Evolutionary conservation across 2,797 vertebrate species (phyloP), one percentile per base, ranked within the genome.

Genomic region (Lacerta agilis): DNA sequence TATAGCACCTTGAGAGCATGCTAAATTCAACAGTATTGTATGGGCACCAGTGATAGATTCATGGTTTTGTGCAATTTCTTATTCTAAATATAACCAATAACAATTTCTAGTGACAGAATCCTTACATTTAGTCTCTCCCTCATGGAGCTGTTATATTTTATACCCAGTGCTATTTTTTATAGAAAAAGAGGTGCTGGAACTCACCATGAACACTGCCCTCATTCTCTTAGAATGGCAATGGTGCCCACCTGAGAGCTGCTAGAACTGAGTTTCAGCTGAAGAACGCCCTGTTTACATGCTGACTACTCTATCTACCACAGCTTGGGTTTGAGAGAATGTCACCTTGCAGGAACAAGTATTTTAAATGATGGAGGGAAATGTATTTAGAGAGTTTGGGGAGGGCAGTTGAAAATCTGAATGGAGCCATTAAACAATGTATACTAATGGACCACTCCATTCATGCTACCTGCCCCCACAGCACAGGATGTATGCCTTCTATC

Each of bases 251-350:
- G 49, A 55, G 49, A 55, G 49, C 49, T 55, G 49, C 49, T 49
- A 55, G 13, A 55, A 55, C 49, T 15, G 49, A 55, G 49, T 55
- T 55, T 13, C 11, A 49, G 11, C 49, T 13, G 11, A 49, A 55
- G 49, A 55, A 55, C 55, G 13, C 13, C 13, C 49, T 49, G 45
- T 49, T 49, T 49, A 49, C 45, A 49, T 17, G 77, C 86, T 75
- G 66, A 90, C 36, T 87, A 91, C 80, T 75, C 38, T 66, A 80
- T 0, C 0, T 87, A 90, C 85, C 61, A 92, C 13, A 92, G 36
- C 36, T 87, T 87, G 78, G 94, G 78, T 94, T 88, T 93, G 83
- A 93, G 86, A 90, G 79, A 92, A 83, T 0, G 0, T 89, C 27
- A 79, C 89, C 4, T 38, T 87, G 81, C 89, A 43, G 80, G 36